A percentile compares a stretch with the other conserved stretches of the same genome.
These are phyloP conservation scores for Oryzias melastigma DNA, from an alignment of 2,113 vertebrate species.

Conservation along the genomic window DNA sequence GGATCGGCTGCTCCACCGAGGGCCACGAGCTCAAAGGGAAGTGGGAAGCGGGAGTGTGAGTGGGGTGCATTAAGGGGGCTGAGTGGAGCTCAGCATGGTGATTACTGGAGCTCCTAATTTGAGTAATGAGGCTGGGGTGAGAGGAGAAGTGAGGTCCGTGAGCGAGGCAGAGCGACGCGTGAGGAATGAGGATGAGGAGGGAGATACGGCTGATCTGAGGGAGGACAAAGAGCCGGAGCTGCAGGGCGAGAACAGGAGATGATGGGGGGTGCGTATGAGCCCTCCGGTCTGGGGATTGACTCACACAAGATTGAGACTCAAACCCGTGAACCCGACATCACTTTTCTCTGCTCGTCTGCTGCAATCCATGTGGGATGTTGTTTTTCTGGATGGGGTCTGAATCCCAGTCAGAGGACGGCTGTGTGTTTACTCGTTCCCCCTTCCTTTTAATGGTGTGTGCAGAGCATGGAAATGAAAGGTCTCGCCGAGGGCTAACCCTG, in stretches of 20 bases:
- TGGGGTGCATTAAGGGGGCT: constrained; percentile 56
- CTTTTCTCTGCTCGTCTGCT: constrained; percentile 36
- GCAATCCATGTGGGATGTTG: constrained; percentile 57
- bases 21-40: constrained; percentile 68
- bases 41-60: constrained; percentile 33
- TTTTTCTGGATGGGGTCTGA: constrained; percentile 59
- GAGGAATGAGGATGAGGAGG: constrained; percentile 46
- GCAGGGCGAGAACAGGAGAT: constrained; percentile 26
- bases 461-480: constrained; percentile 76
- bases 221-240: constrained; percentile 39
- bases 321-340: constrained; percentile 28
- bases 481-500: constrained; percentile 63
- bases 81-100: constrained; percentile 55
- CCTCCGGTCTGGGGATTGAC: constrained; percentile 27
- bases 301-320: constrained; percentile 17
- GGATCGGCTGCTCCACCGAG: constrained; percentile 54
- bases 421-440: constrained; percentile 75
- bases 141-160: constrained; percentile 58
- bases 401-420: constrained; percentile 60
- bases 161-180: constrained; percentile 40
- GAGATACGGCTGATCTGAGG: constrained; percentile 22
- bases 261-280: constrained; percentile 17
- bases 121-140: constrained; percentile 70
- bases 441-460: constrained; percentile 72
- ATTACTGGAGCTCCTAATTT: constrained; percentile 72